A percentile compares a stretch with the other conserved stretches of the same genome.
These are phyloP conservation scores for Tauraco erythrolophus DNA, from an alignment of 2,113 vertebrate species.

Conservation along the genomic window DNA sequence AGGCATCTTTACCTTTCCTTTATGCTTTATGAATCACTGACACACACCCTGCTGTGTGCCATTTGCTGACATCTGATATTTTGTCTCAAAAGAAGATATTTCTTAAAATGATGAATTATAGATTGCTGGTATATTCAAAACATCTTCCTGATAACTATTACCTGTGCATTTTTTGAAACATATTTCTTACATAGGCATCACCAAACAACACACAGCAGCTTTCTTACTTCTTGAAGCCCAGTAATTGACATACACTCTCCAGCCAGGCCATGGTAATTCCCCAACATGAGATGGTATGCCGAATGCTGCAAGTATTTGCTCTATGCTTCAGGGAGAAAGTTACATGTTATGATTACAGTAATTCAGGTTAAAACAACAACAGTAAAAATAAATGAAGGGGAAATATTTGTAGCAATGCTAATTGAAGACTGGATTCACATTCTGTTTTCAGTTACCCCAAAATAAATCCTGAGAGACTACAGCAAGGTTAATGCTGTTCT, in stretches of 20 bases:
- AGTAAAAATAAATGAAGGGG: not conserved
- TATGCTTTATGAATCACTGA: not conserved
- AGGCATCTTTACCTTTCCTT: not conserved
- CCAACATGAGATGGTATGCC: not conserved
- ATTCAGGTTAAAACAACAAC: slow-evolving; percentile 8
- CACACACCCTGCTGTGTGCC: not conserved
- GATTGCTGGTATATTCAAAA: not conserved
- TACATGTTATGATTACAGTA: not conserved
- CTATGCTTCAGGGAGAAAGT: not conserved
- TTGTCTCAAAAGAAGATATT: not conserved
- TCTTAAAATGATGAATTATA: not conserved
- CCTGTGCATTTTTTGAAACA: not conserved
- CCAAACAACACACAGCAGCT: not conserved
- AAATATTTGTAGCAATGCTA: not conserved
- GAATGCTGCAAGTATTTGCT: not conserved
- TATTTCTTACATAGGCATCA: not conserved
- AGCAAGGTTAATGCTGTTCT: not conserved
- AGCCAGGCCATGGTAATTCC: not conserved
- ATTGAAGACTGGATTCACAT: not conserved
- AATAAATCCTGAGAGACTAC: not conserved
- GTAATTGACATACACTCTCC: not conserved
- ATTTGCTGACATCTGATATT: not conserved
- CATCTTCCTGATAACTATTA: not conserved
- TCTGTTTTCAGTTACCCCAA: not conserved
- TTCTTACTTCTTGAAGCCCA: not conserved